phyloP scores from a whole-genome alignment of 2,888 invertebrate species.

The Drosophila pegasa region DNA sequence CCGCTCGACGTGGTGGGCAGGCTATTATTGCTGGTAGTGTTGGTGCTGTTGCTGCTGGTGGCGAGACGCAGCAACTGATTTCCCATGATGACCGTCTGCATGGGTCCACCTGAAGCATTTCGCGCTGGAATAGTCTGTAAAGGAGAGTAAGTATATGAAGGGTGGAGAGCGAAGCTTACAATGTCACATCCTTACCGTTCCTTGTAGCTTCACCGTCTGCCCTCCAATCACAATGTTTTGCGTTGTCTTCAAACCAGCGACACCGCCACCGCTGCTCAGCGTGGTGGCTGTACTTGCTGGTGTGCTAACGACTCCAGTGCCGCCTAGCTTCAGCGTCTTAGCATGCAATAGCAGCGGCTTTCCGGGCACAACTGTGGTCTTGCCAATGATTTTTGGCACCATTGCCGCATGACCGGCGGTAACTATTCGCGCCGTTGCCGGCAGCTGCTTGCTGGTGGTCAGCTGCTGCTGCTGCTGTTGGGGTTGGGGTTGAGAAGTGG shows the following conservation, averaged over 20 bases:
- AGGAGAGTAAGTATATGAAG: background rate
- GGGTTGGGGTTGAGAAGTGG: slow-evolving; percentile 38
- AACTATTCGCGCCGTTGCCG: slow-evolving; percentile 62
- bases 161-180: background rate
- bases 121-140: slow-evolving; percentile 59
- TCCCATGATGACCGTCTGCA: slow-evolving; percentile 85
- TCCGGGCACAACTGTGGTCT: slow-evolving; percentile 72
- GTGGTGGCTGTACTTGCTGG: slow-evolving; percentile 74
- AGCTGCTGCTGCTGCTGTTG: slow-evolving; percentile 51
- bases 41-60: slow-evolving; percentile 36
- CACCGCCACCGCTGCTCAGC: slow-evolving; percentile 74
- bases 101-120: slow-evolving; percentile 50
- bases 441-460: slow-evolving; percentile 33
- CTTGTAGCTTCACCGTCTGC: slow-evolving; percentile 83
- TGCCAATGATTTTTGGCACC: slow-evolving; percentile 85
- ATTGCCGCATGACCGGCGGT: slow-evolving; percentile 77
- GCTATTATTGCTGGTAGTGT: slow-evolving; percentile 50
- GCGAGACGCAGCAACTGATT: slow-evolving; percentile 83
- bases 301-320: slow-evolving; percentile 85
- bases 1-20: slow-evolving; percentile 41
- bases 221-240: slow-evolving; percentile 84
- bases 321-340: slow-evolving; percentile 59
- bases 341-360: slow-evolving; percentile 67
- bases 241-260: slow-evolving; percentile 66
- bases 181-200: slow-evolving; percentile 69